Evolutionary conservation across 2,797 vertebrate species (phyloP).

Genomic region (Channallabes apus): DNA sequence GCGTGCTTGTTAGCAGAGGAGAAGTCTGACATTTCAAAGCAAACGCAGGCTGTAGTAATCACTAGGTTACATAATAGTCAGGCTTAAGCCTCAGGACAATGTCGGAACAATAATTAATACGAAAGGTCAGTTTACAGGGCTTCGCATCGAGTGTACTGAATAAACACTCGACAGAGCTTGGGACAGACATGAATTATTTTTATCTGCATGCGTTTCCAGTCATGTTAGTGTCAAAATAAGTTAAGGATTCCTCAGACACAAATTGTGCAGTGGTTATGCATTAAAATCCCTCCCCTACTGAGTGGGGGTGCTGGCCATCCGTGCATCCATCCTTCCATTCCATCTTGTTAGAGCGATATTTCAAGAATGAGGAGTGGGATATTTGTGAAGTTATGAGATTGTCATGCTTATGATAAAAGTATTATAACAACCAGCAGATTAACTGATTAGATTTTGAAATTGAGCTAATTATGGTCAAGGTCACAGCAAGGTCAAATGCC

Average conservation of each 20-base stretch:
- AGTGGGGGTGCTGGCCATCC: neutral
- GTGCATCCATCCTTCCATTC: neutral
- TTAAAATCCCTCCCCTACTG: neutral
- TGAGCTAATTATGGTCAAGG: neutral
- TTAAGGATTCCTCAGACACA: neutral
- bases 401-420: neutral
- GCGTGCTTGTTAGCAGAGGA: constrained; percentile 60
- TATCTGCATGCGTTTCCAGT: constrained; percentile 40
- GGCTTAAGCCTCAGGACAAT: constrained; percentile 66
- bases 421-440: neutral
- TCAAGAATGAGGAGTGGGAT: neutral
- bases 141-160: constrained; percentile 58
- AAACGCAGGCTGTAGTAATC: constrained; percentile 63
- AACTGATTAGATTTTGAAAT: neutral
- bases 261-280: neutral
- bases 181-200: constrained; percentile 58
- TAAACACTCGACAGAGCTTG: constrained; percentile 49
- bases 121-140: constrained; percentile 72
- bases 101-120: constrained; percentile 66
- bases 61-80: constrained; percentile 68
- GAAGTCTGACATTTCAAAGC: constrained; percentile 70
- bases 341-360: neutral
- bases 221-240: constrained; percentile 29
- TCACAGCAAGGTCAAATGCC: neutral
- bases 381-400: neutral